Evolutionary conservation across 2,797 vertebrate genomes (phyloP).

Genomic region (Paedocypris micromegethes): DNA sequence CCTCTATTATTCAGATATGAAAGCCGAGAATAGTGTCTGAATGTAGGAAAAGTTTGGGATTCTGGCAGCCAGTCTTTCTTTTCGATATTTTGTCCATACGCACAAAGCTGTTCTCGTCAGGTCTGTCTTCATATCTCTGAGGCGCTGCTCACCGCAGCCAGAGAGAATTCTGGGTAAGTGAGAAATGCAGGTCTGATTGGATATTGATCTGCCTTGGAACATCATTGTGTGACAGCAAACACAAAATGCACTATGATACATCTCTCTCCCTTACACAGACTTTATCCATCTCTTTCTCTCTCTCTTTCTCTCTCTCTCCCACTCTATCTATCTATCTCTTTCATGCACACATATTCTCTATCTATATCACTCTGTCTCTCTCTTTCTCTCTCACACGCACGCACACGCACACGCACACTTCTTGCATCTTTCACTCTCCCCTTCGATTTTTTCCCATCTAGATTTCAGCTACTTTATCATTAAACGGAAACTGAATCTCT

Average conservation of each 20-base stretch:
- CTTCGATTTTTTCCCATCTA: too few relatives aligned
- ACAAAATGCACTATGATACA: slow-evolving; percentile 23
- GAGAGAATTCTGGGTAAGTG: slow-evolving; percentile 38
- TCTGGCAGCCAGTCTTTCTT: slow-evolving; percentile 1
- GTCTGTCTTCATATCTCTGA: slow-evolving; percentile 7
- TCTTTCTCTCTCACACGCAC: too few relatives aligned
- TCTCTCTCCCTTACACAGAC: slow-evolving; percentile 13
- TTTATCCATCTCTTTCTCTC: background rate
- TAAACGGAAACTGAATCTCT: too few relatives aligned
- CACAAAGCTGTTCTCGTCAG: slow-evolving; percentile 12
- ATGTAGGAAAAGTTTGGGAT: slow-evolving; percentile 11
- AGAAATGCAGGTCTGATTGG: slow-evolving; percentile 49
- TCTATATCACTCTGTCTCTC: too few relatives aligned
- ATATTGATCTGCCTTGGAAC: slow-evolving; percentile 48
- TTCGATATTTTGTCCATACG: slow-evolving; percentile 15
- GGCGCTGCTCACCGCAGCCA: slow-evolving; percentile 1
- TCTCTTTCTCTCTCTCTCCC: background rate
- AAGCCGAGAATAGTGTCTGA: slow-evolving; percentile 10
- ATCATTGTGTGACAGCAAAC: slow-evolving; percentile 40
- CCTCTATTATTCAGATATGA: background rate
- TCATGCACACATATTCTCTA: background rate
- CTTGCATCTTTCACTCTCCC: too few relatives aligned
- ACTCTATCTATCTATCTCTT: background rate
- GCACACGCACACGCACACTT: too few relatives aligned
- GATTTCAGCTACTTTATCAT: too few relatives aligned